Conservation (phyloP, 2,113 vertebrate species). For the Anas platyrhynchos region DNA sequence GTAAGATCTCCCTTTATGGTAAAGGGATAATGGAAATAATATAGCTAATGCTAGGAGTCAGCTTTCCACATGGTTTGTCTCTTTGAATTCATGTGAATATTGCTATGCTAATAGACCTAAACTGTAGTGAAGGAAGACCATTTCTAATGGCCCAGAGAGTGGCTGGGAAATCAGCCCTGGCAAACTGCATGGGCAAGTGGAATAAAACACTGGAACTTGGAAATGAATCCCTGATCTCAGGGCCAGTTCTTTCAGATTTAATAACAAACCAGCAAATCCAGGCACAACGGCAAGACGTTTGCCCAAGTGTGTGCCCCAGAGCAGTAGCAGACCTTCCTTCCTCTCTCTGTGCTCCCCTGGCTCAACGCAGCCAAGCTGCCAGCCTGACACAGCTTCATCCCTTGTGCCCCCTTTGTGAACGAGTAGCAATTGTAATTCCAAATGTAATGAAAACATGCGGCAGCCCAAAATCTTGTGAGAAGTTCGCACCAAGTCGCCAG, state of each 20-base stretch:
- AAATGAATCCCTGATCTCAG: neutral
- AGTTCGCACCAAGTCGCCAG: neutral
- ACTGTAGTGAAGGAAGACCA: neutral
- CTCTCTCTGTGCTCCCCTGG: accelerated
- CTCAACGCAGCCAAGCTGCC: neutral
- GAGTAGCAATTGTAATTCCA: neutral
- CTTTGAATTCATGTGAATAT: neutral
- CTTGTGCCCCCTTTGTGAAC: neutral
- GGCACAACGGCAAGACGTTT: neutral
- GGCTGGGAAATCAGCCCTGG: neutral
- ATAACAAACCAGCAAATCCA: neutral
- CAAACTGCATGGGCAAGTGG: neutral
- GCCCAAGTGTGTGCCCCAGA: accelerated
- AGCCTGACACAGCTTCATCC: neutral
- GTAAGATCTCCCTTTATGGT: neutral
- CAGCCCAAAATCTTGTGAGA: neutral
- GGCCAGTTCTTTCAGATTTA: neutral
- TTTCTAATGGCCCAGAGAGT: neutral
- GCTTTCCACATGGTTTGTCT: neutral
- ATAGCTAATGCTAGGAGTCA: neutral
- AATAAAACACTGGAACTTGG: neutral
- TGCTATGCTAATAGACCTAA: neutral
- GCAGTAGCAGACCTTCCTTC: neutral
- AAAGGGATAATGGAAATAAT: neutral
- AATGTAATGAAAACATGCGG: neutral